Base-by-base conservation (phyloP, 2,888 invertebrate genomes). In the Coleophora deauratella region DNA sequence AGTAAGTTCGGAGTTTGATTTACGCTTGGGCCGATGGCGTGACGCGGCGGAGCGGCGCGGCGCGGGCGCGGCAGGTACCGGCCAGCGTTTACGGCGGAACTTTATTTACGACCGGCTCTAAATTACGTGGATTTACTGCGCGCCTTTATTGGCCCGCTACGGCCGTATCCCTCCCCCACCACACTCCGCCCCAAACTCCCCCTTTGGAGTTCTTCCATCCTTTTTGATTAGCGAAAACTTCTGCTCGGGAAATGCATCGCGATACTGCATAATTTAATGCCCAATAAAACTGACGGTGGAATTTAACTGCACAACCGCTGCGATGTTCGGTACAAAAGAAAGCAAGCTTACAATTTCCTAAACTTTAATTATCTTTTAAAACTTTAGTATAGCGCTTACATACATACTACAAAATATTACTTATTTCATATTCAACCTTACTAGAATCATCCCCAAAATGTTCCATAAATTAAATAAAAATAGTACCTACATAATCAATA, bases 121-220 rank as follows among this genome's bases (percentile, higher is more conserved):
- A 84, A 85, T 82, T 77, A 82, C 80, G 78, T 82, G 79, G 82
- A 85, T 85, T 85, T 85, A 84, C 80, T 72, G 80, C 81, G 70
- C 66, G 73, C 67, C 74, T 85, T 85, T 85, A 85, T 85, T 84
- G 84, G 84, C 75, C 69, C 73, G 74, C 74, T 66, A 59, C 72
- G 69, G 62, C 67, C 72, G 67, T 70, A 71, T 51, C 56, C 44
- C 45, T 39, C 47, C 52, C 44, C 51, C 59, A 63, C 62, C 62
- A 51, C 65, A 62, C 62, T 54, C 66, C 64, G 55, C 60, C 68
- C 60, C 59, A 40, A 47, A 47, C 49, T 61, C 62, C 72, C 69
- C 66, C 64, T 59, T 52, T 55, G 42, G 51, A 49, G 50, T 55
- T 38, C 55, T 57, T 59, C 62, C 66, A 71, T 62, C 58, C 60